phyloP scores from a whole-genome alignment of 2,797 vertebrate genomes.

The Sorex maritimensis region DNA sequence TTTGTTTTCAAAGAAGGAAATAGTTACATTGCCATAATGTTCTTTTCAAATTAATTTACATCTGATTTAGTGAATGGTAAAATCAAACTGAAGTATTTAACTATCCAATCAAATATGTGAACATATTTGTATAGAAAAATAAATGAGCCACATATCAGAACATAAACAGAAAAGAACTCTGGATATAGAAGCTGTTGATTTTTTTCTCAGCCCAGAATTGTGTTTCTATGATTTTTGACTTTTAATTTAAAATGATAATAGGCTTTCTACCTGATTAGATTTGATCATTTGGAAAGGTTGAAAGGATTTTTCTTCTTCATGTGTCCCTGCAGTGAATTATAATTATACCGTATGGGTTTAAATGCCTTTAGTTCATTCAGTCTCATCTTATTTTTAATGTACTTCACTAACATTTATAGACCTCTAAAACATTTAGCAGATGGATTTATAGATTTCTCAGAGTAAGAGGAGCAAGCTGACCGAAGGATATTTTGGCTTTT shows the following conservation, averaged over 20 bases:
- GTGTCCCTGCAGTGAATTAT: background rate
- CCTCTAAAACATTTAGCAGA: conserved; percentile 52
- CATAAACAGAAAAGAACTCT: conserved; percentile 50
- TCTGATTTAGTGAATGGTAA: conserved; percentile 54
- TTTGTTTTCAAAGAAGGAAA: conserved; percentile 69
- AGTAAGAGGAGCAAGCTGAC: background rate
- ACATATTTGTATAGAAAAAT: conserved; percentile 64
- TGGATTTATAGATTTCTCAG: conserved; percentile 49
- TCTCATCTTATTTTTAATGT: conserved; percentile 65
- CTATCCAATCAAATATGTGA: conserved; percentile 69
- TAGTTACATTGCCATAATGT: conserved; percentile 10
- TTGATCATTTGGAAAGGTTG: conserved; percentile 60
- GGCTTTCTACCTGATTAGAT: conserved; percentile 59
- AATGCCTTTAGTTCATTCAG: conserved; percentile 39
- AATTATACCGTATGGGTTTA: background rate
- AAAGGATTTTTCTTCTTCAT: conserved; percentile 17
- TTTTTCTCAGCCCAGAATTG: conserved; percentile 16
- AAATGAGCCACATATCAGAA: conserved; percentile 52
- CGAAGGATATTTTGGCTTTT: conserved; percentile 57
- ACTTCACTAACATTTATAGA: conserved; percentile 31
- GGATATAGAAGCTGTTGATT: background rate
- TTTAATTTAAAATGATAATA: conserved; percentile 80
- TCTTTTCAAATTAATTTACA: conserved; percentile 76
- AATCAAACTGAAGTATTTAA: conserved; percentile 75
- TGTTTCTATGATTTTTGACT: conserved; percentile 63